Percentiles rank a stretch among this genome's conserved stretches.
These are phyloP conservation scores for Motacilla alba DNA, from an alignment of 2,113 vertebrate genomes.

Conservation along the genomic window DNA sequence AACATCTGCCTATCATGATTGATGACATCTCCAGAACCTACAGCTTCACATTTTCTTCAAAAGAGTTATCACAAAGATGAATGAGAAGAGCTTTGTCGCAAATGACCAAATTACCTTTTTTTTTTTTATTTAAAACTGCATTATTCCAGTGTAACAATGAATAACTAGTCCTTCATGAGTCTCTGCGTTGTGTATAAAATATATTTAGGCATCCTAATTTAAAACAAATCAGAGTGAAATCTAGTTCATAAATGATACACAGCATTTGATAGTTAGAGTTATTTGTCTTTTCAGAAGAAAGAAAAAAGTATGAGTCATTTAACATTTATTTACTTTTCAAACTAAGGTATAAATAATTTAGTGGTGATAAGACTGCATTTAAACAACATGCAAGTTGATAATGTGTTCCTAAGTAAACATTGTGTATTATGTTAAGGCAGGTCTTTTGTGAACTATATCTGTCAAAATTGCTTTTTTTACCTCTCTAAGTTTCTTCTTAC, in stretches of 20 bases:
- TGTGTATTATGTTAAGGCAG: neutral
- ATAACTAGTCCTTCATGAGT: neutral
- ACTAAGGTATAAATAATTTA: slow-evolving; percentile 50
- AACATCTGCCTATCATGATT: neutral
- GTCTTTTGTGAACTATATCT: neutral
- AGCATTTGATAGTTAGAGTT: neutral
- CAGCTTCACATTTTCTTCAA: neutral
- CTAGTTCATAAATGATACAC: neutral
- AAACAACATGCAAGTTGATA: slow-evolving; percentile 29
- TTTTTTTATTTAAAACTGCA: neutral
- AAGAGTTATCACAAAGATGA: neutral
- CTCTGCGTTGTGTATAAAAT: neutral
- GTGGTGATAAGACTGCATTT: neutral
- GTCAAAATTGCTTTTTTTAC: neutral
- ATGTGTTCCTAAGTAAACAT: slow-evolving; percentile 27
- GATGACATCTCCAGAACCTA: neutral
- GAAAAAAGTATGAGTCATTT: neutral
- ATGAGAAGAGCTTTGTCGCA: neutral
- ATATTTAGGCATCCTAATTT: neutral
- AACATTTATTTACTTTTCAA: slow-evolving; percentile 44
- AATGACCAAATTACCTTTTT: fast-evolving
- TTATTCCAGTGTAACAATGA: neutral
- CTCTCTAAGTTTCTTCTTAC: neutral
- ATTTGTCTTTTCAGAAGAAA: neutral
- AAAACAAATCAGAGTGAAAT: neutral